These are phyloP conservation scores for Cyclargus thomasi DNA, from an alignment of 1,140 invertebrate genomes.

Conservation along the genomic window DNA sequence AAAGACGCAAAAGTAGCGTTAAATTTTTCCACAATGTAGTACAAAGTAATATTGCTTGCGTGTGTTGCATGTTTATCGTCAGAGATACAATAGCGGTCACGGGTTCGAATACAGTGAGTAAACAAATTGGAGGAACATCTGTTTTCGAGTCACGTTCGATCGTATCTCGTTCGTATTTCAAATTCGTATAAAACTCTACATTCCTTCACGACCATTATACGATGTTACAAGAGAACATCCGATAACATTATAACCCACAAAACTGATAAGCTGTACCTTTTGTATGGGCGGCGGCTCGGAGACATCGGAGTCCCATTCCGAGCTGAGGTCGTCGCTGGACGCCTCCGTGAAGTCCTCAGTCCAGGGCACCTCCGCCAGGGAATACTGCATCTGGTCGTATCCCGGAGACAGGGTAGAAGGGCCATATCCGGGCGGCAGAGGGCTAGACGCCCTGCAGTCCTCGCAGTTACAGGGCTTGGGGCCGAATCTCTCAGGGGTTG, in stretches of 20 bases:
- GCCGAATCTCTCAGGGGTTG: slow-evolving; percentile 49
- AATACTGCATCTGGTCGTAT: slow-evolving; percentile 86
- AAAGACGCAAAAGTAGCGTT: not conserved
- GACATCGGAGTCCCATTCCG: slow-evolving; percentile 91
- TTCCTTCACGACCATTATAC: not conserved
- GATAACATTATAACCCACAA: not conserved
- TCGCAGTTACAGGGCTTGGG: slow-evolving; percentile 66
- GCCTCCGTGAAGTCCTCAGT: slow-evolving; percentile 86
- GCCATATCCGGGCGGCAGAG: slow-evolving; percentile 64
- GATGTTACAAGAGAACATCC: no score
- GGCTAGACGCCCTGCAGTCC: slow-evolving; percentile 59
- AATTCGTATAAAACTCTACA: not conserved
- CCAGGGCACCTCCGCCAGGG: slow-evolving; percentile 83
- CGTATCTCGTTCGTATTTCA: not conserved
- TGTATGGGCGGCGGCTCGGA: slow-evolving; percentile 68
- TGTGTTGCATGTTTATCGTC: not conserved
- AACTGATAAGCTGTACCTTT: slow-evolving; percentile 42
- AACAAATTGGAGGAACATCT: not conserved
- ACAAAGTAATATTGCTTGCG: not conserved
- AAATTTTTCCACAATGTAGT: not conserved
- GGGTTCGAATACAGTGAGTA: not conserved
- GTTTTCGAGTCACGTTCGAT: not conserved
- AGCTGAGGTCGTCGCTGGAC: slow-evolving; percentile 90
- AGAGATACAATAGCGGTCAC: not conserved
- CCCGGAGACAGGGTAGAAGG: slow-evolving; percentile 75